These are phyloP conservation scores for Crotalus helleri DNA, from an alignment of 2,113 vertebrate species.

Conservation along the genomic window DNA sequence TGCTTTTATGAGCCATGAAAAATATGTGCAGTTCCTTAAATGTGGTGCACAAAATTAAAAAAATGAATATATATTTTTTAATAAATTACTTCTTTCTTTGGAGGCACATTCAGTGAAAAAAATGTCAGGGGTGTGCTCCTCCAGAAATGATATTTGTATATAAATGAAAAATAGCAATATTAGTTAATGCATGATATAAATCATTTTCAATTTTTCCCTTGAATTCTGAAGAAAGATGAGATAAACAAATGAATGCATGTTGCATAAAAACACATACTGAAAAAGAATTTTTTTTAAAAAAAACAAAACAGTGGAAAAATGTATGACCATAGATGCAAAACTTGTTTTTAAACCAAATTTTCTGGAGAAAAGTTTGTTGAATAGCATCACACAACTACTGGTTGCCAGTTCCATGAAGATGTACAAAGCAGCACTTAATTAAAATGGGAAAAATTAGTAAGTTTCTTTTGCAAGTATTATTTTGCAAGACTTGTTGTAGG, in stretches of 20 bases:
- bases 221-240: conserved; percentile 27
- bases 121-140: conserved; percentile 38
- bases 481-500: background rate
- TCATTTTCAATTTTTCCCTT: conserved; percentile 34
- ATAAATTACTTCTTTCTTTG: background rate
- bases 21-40: background rate
- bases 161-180: conserved; percentile 17
- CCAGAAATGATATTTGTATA: background rate
- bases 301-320: background rate
- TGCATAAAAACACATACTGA: conserved; percentile 25
- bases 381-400: background rate
- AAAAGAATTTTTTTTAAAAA: background rate
- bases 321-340: background rate
- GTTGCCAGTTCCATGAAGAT: background rate
- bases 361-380: background rate
- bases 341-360: background rate
- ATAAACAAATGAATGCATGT: background rate
- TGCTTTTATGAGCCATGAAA: background rate
- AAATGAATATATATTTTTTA: background rate
- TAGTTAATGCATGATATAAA: conserved; percentile 48
- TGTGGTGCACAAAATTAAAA: background rate
- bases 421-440: background rate
- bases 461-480: background rate
- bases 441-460: background rate
- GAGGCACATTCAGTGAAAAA: background rate